These are phyloP conservation scores for Xenopus borealis DNA, from an alignment of 2,113 vertebrate genomes.

Conservation along the genomic window DNA sequence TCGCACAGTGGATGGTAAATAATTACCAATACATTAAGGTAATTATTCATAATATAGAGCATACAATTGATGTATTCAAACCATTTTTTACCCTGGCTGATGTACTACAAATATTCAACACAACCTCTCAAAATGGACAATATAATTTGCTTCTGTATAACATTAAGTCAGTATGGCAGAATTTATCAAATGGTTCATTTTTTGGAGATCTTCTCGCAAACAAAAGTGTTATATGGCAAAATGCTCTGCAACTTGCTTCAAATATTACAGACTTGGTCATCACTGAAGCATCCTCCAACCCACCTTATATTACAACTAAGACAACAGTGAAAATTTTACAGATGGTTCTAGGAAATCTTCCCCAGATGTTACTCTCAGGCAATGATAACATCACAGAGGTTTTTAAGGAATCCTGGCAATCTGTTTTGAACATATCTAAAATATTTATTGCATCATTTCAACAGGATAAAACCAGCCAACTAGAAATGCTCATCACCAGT, in stretches of 20 bases:
- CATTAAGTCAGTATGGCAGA: neutral
- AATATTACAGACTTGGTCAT: slow-evolving; percentile 25
- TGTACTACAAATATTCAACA: neutral
- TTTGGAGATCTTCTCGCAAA: slow-evolving; percentile 9
- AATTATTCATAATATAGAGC: slow-evolving; percentile 1
- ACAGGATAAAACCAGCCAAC: neutral
- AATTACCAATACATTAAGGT: slow-evolving; percentile 17
- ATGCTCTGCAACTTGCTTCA: slow-evolving; percentile 3
- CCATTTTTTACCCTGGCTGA: neutral
- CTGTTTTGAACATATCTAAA: too few relatives aligned
- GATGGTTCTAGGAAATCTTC: neutral
- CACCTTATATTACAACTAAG: neutral
- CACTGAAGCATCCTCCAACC: neutral
- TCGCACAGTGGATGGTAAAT: slow-evolving; percentile 15
- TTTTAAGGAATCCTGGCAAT: neutral
- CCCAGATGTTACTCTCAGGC: neutral
- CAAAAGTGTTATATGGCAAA: neutral
- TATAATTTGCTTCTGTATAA: neutral
- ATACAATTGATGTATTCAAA: neutral
- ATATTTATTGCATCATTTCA: neutral
- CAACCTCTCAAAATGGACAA: neutral
- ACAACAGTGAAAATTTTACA: neutral
- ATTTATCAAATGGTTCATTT: slow-evolving; percentile 46
- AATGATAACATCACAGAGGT: neutral
- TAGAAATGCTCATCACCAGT: neutral